A percentile compares a stretch with the other conserved stretches of the same genome.
Conservation (phyloP, 2,888 invertebrate genomes). For the Cynaeus angustus region DNA sequence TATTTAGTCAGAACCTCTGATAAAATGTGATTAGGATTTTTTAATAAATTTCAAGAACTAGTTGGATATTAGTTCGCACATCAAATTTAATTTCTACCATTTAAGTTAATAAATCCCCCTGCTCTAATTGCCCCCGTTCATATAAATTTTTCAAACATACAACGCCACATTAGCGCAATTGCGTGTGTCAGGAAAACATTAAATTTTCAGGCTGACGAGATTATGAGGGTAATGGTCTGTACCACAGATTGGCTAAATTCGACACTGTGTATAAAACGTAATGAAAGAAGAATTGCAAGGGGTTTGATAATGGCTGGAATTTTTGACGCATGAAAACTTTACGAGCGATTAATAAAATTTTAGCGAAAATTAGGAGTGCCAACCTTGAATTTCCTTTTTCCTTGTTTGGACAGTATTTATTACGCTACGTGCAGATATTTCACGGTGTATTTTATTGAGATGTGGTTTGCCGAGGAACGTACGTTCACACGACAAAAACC, state of each 20-base stretch:
- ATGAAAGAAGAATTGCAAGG: conserved; percentile 59
- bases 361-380: conserved; percentile 6
- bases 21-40: no score
- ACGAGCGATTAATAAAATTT: conserved; percentile 11
- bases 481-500: conserved; percentile 17
- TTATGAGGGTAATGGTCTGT: conserved; percentile 70
- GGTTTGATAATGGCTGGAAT: conserved; percentile 37
- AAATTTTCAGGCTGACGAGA: conserved; percentile 70
- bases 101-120: no score
- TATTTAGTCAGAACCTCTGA: no score
- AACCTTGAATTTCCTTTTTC: conserved; percentile 2
- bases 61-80: no score
- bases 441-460: conserved; percentile 7
- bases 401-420: conserved; percentile 7
- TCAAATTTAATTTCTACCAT: no score
- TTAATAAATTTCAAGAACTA: no score
- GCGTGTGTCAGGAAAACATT: conserved; percentile 69
- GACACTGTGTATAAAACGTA: conserved; percentile 60
- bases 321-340: conserved; percentile 22
- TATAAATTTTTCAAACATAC: conserved; percentile 1
- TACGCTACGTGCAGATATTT: conserved; percentile 16
- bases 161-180: conserved; percentile 67
- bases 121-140: background rate
- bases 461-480: conserved; percentile 12
- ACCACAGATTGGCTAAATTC: conserved; percentile 69